phyloP scores from a whole-genome alignment of 2,888 invertebrate genomes.

The Carcina quercana region DNA sequence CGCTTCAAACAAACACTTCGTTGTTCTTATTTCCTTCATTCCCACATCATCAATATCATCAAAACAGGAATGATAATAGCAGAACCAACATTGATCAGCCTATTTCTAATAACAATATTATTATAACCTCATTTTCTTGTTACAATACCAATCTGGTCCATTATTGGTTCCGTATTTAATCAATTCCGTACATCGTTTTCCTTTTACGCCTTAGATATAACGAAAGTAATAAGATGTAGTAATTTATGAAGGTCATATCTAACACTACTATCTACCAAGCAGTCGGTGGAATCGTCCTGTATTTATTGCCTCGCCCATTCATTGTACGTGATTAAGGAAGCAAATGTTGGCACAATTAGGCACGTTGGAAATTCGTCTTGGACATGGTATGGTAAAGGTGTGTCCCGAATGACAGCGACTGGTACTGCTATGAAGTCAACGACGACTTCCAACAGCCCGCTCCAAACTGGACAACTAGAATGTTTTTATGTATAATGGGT shows the following conservation, averaged over 20 bases:
- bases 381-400: constrained; percentile 21
- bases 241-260: constrained; percentile 6
- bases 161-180: constrained; percentile 4
- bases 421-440: too few relatives aligned
- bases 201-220: constrained; percentile 2
- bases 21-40: neutral
- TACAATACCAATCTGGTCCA: neutral
- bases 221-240: constrained; percentile 6
- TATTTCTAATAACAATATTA: neutral
- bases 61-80: too few relatives aligned
- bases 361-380: constrained; percentile 48
- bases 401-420: constrained; percentile 16
- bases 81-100: too few relatives aligned
- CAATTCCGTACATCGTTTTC: constrained; percentile 3
- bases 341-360: constrained; percentile 66
- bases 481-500: too few relatives aligned
- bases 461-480: too few relatives aligned
- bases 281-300: constrained; percentile 9
- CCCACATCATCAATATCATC: too few relatives aligned
- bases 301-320: constrained; percentile 36
- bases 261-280: neutral
- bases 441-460: too few relatives aligned
- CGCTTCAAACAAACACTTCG: too few relatives aligned
- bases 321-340: constrained; percentile 59
- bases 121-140: neutral